phyloP scores from a whole-genome alignment of 53 echinoderm and acorn worm genomes.

The Glandiceps talaboti region DNA sequence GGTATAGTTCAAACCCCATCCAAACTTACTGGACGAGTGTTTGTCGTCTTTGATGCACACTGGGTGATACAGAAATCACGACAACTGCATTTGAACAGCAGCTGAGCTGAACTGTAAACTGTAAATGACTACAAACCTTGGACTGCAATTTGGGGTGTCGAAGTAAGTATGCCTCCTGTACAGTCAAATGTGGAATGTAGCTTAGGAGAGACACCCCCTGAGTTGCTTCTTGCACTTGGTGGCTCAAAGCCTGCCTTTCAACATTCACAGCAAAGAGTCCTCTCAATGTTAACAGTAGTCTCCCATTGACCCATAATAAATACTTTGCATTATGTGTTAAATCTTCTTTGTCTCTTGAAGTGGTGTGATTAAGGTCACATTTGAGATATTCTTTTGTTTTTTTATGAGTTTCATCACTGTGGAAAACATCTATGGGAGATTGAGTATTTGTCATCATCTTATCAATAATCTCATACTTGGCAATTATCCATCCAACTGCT shows the following conservation, averaged over 20 bases:
- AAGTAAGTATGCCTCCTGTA: constrained; percentile 40
- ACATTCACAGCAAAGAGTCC: constrained; percentile 37
- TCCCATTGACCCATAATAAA: constrained; percentile 43
- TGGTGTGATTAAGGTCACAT: neutral
- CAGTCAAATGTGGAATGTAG: constrained; percentile 21
- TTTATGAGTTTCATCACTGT: too few relatives aligned
- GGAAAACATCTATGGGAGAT: neutral
- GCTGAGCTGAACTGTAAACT: too few relatives aligned
- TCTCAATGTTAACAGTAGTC: constrained; percentile 24
- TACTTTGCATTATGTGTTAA: constrained; percentile 11
- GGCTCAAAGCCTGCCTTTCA: constrained; percentile 25
- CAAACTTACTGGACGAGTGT: too few relatives aligned
- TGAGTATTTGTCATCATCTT: constrained; percentile 4
- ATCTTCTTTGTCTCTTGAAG: neutral
- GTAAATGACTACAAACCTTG: constrained; percentile 20
- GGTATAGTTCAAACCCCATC: too few relatives aligned
- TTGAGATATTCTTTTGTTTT: neutral
- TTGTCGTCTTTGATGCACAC: too few relatives aligned
- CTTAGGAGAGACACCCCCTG: constrained; percentile 22
- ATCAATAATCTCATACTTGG: constrained; percentile 24
- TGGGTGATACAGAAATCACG: too few relatives aligned
- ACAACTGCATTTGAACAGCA: too few relatives aligned
- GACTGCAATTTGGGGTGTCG: constrained; percentile 39
- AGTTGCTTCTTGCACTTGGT: constrained; percentile 48
- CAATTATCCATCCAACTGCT: constrained; percentile 43